Evolutionary conservation across 2,113 vertebrate species (phyloP).

Genomic region (Jaculus jaculus): DNA sequence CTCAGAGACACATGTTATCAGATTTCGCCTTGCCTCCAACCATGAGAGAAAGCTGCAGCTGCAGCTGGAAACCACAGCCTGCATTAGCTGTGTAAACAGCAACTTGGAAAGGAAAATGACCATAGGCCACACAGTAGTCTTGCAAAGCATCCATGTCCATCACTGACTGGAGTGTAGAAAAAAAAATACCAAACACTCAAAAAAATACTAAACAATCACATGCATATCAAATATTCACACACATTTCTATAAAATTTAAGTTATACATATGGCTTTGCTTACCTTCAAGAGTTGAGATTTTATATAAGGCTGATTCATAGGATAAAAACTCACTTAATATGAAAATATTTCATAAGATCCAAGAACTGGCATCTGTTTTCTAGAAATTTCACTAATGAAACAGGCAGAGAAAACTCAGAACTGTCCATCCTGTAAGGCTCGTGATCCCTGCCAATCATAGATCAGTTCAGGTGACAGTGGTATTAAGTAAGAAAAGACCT

Average conservation of each 20-base stretch:
- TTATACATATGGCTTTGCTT: too few relatives aligned
- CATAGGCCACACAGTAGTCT: neutral
- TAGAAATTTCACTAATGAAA: neutral
- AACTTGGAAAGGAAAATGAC: neutral
- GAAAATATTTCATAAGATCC: neutral
- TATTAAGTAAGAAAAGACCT: neutral
- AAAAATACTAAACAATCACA: too few relatives aligned
- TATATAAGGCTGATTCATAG: neutral
- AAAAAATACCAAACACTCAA: too few relatives aligned
- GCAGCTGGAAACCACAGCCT: neutral
- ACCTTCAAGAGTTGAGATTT: neutral
- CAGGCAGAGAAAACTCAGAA: neutral
- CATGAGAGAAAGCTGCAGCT: neutral
- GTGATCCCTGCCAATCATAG: too few relatives aligned
- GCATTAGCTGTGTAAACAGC: neutral
- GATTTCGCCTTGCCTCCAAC: neutral
- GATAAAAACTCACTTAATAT: too few relatives aligned
- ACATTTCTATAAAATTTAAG: neutral
- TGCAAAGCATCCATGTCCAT: neutral
- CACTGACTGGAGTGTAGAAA: neutral
- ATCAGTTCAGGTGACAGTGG: too few relatives aligned
- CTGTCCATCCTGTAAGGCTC: too few relatives aligned
- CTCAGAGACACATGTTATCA: accelerated
- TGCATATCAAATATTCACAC: neutral
- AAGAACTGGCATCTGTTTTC: neutral